A percentile compares a stretch with the other conserved stretches of the same genome.
These are phyloP conservation scores for Origma solitaria DNA, from an alignment of 2,113 vertebrate genomes.

Conservation along the genomic window DNA sequence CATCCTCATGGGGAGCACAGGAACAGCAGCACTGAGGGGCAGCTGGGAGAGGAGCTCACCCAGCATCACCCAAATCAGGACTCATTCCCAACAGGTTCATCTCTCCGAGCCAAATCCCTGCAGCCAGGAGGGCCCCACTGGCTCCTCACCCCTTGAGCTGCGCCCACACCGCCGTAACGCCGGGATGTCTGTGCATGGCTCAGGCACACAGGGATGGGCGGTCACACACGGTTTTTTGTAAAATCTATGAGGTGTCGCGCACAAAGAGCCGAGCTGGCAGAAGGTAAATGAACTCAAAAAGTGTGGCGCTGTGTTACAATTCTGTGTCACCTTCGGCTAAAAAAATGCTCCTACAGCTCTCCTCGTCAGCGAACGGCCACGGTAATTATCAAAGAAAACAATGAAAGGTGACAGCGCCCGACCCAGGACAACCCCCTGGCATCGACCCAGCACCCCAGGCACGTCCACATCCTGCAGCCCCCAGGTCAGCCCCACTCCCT, in stretches of 20 bases:
- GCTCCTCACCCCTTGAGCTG: accelerated
- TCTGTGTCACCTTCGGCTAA: not conserved
- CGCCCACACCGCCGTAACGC: accelerated
- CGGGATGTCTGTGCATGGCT: not conserved
- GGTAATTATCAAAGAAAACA: not conserved
- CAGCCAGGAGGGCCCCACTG: not conserved
- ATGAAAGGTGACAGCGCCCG: not conserved
- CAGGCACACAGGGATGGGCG: not conserved
- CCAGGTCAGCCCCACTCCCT: not conserved
- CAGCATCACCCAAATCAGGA: accelerated
- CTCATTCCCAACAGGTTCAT: accelerated
- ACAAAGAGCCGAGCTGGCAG: not conserved
- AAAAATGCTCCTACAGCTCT: not conserved
- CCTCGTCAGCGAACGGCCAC: not conserved
- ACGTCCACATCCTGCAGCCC: not conserved
- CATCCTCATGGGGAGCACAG: not conserved
- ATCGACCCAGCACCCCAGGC: not conserved
- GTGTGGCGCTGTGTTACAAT: not conserved
- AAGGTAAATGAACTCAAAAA: not conserved
- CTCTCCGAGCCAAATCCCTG: not conserved
- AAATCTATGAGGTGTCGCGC: not conserved
- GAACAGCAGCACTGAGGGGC: not conserved
- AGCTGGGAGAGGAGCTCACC: not conserved
- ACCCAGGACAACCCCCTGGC: not conserved
- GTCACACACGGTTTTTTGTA: not conserved